phyloP scores from a whole-genome alignment of 2,888 invertebrate genomes.

The Capitulum mitella region DNA sequence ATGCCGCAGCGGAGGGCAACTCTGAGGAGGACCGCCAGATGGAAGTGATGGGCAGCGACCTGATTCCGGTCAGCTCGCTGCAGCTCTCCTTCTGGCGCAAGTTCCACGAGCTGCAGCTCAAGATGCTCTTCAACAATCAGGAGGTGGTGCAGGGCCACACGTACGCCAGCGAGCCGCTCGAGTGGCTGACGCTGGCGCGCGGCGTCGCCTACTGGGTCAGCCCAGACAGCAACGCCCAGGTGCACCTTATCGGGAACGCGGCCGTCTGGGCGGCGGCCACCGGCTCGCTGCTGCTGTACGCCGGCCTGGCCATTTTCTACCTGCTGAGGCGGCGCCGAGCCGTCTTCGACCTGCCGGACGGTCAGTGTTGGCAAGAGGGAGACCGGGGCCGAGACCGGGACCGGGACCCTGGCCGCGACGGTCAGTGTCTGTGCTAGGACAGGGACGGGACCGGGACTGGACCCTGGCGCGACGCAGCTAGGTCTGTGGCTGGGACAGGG shows the following conservation, averaged over 20 bases:
- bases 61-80: constrained; percentile 81
- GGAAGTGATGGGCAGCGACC: constrained; percentile 79
- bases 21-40: constrained; percentile 67
- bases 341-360: constrained; percentile 59
- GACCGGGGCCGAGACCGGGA: too few relatives aligned
- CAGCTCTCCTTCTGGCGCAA: constrained; percentile 81
- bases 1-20: constrained; percentile 63
- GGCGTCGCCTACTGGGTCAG: constrained; percentile 95
- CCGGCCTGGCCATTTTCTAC: constrained; percentile 60
- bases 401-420: too few relatives aligned
- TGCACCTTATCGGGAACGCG: constrained; percentile 87
- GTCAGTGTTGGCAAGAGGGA: constrained; percentile 51
- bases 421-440: too few relatives aligned
- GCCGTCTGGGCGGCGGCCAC: constrained; percentile 79
- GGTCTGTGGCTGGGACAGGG: too few relatives aligned
- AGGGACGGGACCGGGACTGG: too few relatives aligned
- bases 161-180: constrained; percentile 84
- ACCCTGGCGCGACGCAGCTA: too few relatives aligned
- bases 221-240: constrained; percentile 77
- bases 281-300: constrained; percentile 58
- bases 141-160: constrained; percentile 65
- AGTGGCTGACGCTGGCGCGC: constrained; percentile 81
- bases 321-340: constrained; percentile 63
- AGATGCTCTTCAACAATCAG: constrained; percentile 48
- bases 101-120: constrained; percentile 77